Evolutionary conservation across 1,140 invertebrate genomes (phyloP).

Genomic region (Drosophila miranda): DNA sequence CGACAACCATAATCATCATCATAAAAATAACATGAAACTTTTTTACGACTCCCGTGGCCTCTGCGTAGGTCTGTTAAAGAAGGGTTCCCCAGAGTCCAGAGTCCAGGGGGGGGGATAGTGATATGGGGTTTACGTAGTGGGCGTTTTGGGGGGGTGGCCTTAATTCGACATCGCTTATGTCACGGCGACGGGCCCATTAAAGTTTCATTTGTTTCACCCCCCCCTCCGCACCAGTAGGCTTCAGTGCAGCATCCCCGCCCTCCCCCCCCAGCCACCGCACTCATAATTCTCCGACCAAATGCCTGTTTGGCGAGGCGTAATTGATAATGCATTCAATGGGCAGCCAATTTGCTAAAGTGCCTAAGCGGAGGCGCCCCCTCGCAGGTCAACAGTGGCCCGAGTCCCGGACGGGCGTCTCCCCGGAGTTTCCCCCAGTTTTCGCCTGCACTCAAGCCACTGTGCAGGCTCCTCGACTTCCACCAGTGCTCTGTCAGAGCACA

Average conservation of each 20-base stretch:
- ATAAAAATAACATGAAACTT: conserved; percentile 81
- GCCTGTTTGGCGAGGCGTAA: conserved; percentile 64
- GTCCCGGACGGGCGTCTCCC: no score
- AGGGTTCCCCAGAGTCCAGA: no score
- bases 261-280: background rate
- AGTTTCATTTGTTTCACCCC: conserved; percentile 27
- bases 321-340: conserved; percentile 73
- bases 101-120: conserved; percentile 41
- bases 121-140: conserved; percentile 15
- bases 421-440: background rate
- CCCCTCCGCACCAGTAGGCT: conserved; percentile 1
- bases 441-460: conserved; percentile 20
- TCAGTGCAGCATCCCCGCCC: background rate
- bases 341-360: conserved; percentile 74
- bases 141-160: background rate
- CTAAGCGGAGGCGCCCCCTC: conserved; percentile 48
- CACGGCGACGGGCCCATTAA: conserved; percentile 48
- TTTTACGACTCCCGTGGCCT: conserved; percentile 63
- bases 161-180: conserved; percentile 47
- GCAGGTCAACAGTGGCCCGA: conserved; percentile 41
- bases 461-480: background rate
- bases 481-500: conserved; percentile 43
- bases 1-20: conserved; percentile 73
- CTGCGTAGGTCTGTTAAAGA: no score
- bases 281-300: conserved; percentile 53